Percentiles rank a stretch among this genome's conserved stretches.
These are phyloP conservation scores for Noctuana brunneofusca DNA, from an alignment of 2,888 invertebrate species.

Conservation along the genomic window DNA sequence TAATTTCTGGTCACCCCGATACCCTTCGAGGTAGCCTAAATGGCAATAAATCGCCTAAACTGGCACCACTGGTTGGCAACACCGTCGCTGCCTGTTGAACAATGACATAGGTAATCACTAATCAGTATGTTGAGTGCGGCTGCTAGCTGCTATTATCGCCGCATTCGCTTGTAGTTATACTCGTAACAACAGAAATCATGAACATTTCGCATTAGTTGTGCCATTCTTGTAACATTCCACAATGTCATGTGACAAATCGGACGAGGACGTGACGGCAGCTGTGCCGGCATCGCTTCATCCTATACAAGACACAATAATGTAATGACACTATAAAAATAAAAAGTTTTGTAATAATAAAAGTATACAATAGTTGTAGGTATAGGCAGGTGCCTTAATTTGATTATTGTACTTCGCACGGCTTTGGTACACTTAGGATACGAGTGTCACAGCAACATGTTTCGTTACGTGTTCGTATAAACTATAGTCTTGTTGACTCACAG, in stretches of 20 bases:
- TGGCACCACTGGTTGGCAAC: neutral
- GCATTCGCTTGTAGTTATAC: neutral
- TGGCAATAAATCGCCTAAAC: too few relatives aligned
- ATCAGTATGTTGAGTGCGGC: neutral
- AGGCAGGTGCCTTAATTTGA: too few relatives aligned
- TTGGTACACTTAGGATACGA: too few relatives aligned
- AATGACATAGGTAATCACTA: neutral
- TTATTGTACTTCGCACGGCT: too few relatives aligned
- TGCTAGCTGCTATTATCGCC: neutral
- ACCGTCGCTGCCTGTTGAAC: neutral
- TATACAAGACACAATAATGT: neutral
- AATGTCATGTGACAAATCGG: constrained; percentile 8
- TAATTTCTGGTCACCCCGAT: too few relatives aligned
- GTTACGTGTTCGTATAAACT: too few relatives aligned
- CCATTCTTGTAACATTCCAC: constrained; percentile 15
- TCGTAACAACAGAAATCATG: neutral
- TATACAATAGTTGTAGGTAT: too few relatives aligned
- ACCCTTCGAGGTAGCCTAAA: too few relatives aligned
- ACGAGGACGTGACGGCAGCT: neutral
- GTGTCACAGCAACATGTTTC: too few relatives aligned
- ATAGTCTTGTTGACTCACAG: too few relatives aligned
- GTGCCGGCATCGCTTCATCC: neutral
- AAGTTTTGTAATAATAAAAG: too few relatives aligned
- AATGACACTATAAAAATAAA: neutral
- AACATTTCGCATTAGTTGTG: neutral